Percentiles rank a stretch among this genome's conserved stretches.
These are phyloP conservation scores for Orius laevigatus DNA, from an alignment of 1,140 invertebrate genomes.

Conservation along the genomic window DNA sequence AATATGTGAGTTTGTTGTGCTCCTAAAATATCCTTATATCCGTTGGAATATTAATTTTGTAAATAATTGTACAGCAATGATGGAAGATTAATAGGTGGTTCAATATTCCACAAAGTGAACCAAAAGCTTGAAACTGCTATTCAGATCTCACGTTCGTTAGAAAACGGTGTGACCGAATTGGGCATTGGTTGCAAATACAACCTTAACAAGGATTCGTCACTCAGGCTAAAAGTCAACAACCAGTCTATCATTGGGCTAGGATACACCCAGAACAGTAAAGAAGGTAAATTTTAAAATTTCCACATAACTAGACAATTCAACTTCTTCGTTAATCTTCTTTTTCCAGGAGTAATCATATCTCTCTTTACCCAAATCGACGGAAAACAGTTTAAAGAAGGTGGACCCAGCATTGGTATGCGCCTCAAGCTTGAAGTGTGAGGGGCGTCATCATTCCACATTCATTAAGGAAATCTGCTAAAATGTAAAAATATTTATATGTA, in stretches of 20 bases:
- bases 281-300: conserved; percentile 39
- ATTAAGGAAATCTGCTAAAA: no score
- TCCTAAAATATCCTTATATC: conserved; percentile 6
- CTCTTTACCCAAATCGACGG: conserved; percentile 86
- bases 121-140: conserved; percentile 74
- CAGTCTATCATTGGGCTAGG: conserved; percentile 83
- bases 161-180: conserved; percentile 76
- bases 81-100: conserved; percentile 81
- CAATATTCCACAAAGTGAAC: conserved; percentile 85
- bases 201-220: conserved; percentile 62
- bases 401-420: conserved; percentile 87
- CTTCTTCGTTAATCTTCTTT: conserved; percentile 11
- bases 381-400: conserved; percentile 93
- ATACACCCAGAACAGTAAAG: conserved; percentile 81
- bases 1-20: conserved; percentile 69
- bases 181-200: conserved; percentile 80
- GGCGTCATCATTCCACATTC: no score
- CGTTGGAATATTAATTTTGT: background rate
- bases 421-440: conserved; percentile 80
- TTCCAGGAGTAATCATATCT: conserved; percentile 76
- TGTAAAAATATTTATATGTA: no score
- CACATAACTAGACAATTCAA: background rate
- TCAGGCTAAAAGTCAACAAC: conserved; percentile 91
- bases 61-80: conserved; percentile 51
- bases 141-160: conserved; percentile 76